Evolutionary conservation across 2,888 invertebrate genomes (phyloP), one percentile per base, ranked within the genome.

Genomic region (Metallyticus violacea): DNA sequence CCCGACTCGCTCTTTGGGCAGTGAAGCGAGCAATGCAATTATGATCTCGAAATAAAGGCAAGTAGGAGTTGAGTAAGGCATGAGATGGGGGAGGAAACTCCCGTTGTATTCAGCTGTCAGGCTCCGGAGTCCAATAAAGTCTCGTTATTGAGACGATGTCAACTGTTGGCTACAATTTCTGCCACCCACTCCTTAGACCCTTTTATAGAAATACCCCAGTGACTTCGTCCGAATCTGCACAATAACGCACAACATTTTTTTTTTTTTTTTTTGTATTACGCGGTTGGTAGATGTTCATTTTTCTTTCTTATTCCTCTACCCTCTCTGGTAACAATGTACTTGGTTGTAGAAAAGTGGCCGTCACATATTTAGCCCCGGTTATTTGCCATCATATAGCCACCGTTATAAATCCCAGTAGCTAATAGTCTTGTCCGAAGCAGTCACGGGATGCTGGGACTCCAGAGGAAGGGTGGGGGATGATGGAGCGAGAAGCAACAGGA

Each of bases 381-480:
- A 85, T 85, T 85, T 80, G 77, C 85, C 76, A 76, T 85, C 76
- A 85, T 81, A 85, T 80, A 85, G 85, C 85, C 40, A n/a, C 27
- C 26, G 85, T 80, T 85, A 85, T 86, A 86, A 81, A 86, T 86
- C 86, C 77, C 26, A 29, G 77, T 77, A 81, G 81, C 81, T 86
- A 86, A 86, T 86, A 86, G 86, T 86, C 86, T 86, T 86, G 86
- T 86, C 86, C 80, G 76, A 81, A 81, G 81, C 86, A 86, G 86
- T 76, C 28, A 76, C 40, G 76, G 22, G 77, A 77, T 7, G 28
- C 22, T 15, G 29, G 85, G 78, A 5, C n/a, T n/a, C n/a, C n/a
- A n/a, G 77, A 28, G 29, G 27, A 77, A 40, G 80, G 79, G 85
- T 76, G 82, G 77, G 26, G 83, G 83, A 83, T 83, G 81, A 81